A percentile compares a stretch with the other conserved stretches of the same genome.
phyloP scores from a whole-genome alignment of 2,888 invertebrate genomes.

The Acronicta psi region DNA sequence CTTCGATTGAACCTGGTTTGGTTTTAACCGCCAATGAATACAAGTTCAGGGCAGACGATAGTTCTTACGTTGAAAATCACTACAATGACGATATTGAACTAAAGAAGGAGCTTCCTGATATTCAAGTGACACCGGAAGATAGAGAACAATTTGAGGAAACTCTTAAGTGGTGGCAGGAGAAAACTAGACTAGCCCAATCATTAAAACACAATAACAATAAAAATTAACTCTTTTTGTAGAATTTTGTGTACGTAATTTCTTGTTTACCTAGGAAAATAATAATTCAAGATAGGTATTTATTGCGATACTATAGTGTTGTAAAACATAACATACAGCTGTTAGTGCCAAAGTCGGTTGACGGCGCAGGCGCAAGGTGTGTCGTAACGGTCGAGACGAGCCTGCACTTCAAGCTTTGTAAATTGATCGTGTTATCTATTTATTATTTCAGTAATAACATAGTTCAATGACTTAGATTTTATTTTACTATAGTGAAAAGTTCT shows the following conservation, averaged over 20 bases:
- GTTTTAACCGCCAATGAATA: conserved; percentile 73
- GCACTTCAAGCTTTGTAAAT: conserved; percentile 54
- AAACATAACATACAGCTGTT: conserved; percentile 83
- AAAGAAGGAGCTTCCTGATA: conserved; percentile 84
- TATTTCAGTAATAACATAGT: conserved; percentile 37
- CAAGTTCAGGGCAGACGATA: conserved; percentile 78
- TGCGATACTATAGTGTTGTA: conserved; percentile 58
- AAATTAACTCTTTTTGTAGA: conserved; percentile 37
- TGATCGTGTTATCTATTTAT: conserved; percentile 40
- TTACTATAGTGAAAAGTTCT: conserved; percentile 10
- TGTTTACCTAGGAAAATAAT: conserved; percentile 58
- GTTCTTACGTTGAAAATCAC: conserved; percentile 75
- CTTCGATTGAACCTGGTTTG: conserved; percentile 75
- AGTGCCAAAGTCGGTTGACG: conserved; percentile 81
- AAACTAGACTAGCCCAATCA: conserved; percentile 76
- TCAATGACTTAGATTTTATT: conserved; percentile 31
- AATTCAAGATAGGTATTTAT: conserved; percentile 65
- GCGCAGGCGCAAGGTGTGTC: conserved; percentile 83
- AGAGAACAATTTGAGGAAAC: conserved; percentile 86
- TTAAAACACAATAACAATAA: conserved; percentile 61
- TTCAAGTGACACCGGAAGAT: conserved; percentile 85
- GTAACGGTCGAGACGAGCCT: conserved; percentile 78
- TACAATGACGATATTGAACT: conserved; percentile 84
- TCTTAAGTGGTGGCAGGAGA: conserved; percentile 87
- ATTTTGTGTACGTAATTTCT: conserved; percentile 32